Evolutionary conservation across 2,797 vertebrate genomes (phyloP).

Genomic region (Rhinogobio ventralis): DNA sequence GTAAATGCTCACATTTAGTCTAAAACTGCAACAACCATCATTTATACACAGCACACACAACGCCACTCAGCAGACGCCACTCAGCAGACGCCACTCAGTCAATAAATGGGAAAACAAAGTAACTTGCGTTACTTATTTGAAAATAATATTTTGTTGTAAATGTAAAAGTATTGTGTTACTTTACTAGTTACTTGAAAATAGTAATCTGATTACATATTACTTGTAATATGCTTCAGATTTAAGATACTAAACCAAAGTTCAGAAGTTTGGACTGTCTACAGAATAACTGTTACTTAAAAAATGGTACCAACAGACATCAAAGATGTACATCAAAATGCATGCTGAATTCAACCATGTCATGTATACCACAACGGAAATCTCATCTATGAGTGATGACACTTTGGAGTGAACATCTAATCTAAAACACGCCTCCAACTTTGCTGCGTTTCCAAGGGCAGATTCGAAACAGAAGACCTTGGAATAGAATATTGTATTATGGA

Average conservation of each 20-base stretch:
- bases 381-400: background rate
- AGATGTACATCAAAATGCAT: background rate
- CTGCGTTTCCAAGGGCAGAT: slow-evolving; percentile 6
- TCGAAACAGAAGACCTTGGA: slow-evolving; percentile 24
- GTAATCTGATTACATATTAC: background rate
- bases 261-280: background rate
- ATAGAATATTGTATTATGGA: background rate
- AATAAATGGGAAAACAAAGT: background rate
- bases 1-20: too few relatives aligned
- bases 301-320: background rate
- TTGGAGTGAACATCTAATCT: slow-evolving; percentile 3
- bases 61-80: too few relatives aligned
- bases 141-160: background rate
- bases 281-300: background rate
- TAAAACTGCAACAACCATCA: too few relatives aligned
- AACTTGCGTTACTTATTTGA: background rate
- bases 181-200: background rate
- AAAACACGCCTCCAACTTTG: slow-evolving; percentile 7
- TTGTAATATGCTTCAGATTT: background rate
- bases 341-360: background rate
- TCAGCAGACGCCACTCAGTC: too few relatives aligned
- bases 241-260: background rate
- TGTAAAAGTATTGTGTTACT: background rate
- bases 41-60: too few relatives aligned
- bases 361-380: background rate